phyloP scores from a whole-genome alignment of 2,888 invertebrate genomes.

The Graphium colonna region DNA sequence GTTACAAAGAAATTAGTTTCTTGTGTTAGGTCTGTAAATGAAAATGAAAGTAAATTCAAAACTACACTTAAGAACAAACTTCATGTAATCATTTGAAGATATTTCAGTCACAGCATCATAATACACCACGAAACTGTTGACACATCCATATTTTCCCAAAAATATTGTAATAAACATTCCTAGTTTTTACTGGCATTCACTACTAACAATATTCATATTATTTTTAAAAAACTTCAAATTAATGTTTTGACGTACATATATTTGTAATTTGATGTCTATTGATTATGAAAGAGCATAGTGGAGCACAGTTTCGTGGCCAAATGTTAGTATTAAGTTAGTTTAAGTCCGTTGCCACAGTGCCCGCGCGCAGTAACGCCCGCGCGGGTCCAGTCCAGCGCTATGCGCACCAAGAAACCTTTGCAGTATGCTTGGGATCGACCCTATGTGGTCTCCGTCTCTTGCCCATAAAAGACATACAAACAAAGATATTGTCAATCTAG shows the following conservation, averaged over 20 bases:
- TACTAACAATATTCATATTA: too few species aligned
- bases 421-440: constrained; percentile 39
- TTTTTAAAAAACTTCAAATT: background rate
- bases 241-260: background rate
- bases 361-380: constrained; percentile 69
- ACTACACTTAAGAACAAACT: too few species aligned
- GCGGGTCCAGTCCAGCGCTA: constrained; percentile 54
- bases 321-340: constrained; percentile 40
- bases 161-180: too few species aligned
- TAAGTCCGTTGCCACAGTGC: constrained; percentile 66
- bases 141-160: too few species aligned
- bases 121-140: constrained; percentile 29
- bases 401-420: constrained; percentile 66
- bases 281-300: background rate
- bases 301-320: constrained; percentile 30
- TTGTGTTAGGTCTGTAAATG: too few species aligned
- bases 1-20: too few species aligned
- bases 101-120: constrained; percentile 29
- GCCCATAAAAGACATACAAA: background rate
- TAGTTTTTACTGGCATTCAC: too few species aligned
- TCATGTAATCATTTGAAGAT: background rate
- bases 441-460: constrained; percentile 19
- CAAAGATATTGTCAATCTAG: too few species aligned
- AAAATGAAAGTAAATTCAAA: too few species aligned
- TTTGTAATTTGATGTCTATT: background rate